Conservation (phyloP, 2,797 vertebrate species). For the Argentina silus region DNA sequence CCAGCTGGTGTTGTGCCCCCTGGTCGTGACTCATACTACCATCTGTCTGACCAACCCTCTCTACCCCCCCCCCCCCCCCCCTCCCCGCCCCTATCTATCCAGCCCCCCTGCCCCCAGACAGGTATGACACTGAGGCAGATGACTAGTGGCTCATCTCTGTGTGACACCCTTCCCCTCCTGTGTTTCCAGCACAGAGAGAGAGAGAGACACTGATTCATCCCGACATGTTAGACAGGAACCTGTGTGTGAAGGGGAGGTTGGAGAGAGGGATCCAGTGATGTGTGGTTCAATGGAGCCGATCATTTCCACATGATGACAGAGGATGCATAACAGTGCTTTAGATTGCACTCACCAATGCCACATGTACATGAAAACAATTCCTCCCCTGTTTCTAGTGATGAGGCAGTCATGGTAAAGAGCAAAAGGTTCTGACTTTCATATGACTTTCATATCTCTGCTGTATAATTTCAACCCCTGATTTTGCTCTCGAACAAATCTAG, state of each 20-base stretch:
- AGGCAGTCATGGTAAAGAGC: too few species aligned
- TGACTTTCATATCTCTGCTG: background rate
- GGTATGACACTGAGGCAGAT: constrained; percentile 62
- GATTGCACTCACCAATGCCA: too few species aligned
- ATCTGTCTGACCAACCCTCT: constrained; percentile 64
- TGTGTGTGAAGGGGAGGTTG: constrained; percentile 30
- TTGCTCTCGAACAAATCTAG: constrained; percentile 40
- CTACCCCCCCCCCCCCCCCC: background rate
- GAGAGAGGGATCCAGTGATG: background rate
- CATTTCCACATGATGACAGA: too few species aligned
- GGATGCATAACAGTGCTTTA: too few species aligned
- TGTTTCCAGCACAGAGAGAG: background rate
- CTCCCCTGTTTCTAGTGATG: too few species aligned
- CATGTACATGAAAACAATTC: too few species aligned
- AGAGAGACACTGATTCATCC: constrained; percentile 61
- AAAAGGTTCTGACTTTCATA: background rate
- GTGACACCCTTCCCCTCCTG: constrained; percentile 37
- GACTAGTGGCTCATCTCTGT: constrained; percentile 53
- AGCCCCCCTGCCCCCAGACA: constrained; percentile 31
- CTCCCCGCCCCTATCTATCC: constrained; percentile 23
- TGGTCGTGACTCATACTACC: constrained; percentile 78
- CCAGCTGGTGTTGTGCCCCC: constrained; percentile 79
- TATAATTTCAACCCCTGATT: background rate
- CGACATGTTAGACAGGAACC: constrained; percentile 50
- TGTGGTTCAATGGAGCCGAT: background rate